Evolutionary conservation across 2,113 vertebrate genomes (phyloP).

Genomic region (Chrysemys picta): DNA sequence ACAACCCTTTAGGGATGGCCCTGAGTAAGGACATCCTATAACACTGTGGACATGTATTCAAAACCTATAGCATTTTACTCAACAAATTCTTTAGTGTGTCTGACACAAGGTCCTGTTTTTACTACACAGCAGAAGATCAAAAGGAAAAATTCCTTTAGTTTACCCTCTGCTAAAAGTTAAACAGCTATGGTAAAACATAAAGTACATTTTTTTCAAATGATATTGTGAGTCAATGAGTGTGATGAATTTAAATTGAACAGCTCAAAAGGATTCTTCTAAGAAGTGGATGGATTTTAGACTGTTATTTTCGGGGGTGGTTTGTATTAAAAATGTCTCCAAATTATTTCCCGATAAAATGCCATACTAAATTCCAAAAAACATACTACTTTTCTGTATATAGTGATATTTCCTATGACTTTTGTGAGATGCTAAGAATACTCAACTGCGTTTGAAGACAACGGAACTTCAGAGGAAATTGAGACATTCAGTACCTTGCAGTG

Average conservation of each 20-base stretch:
- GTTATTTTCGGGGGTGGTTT: neutral
- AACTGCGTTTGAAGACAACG: neutral
- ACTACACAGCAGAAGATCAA: neutral
- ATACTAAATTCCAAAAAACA: no score
- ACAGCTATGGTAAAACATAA: neutral
- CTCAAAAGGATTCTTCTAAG: neutral
- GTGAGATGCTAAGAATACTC: neutral
- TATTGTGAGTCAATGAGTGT: neutral
- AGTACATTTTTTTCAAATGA: no score
- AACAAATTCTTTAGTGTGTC: neutral
- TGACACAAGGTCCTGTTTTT: neutral
- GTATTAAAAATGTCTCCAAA: neutral
- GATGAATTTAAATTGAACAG: neutral
- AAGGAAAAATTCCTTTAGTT: neutral
- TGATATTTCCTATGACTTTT: neutral
- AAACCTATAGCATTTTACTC: neutral
- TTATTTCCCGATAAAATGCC: no score
- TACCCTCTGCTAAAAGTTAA: slow-evolving; percentile 12
- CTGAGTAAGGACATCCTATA: neutral
- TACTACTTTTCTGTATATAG: no score
- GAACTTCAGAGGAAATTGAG: no score
- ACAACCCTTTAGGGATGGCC: no score
- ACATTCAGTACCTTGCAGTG: no score
- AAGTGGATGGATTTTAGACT: neutral
- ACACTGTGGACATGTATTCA: neutral